These are phyloP conservation scores for Eurosta solidaginis DNA, from an alignment of 1,140 invertebrate species.

Conservation along the genomic window DNA sequence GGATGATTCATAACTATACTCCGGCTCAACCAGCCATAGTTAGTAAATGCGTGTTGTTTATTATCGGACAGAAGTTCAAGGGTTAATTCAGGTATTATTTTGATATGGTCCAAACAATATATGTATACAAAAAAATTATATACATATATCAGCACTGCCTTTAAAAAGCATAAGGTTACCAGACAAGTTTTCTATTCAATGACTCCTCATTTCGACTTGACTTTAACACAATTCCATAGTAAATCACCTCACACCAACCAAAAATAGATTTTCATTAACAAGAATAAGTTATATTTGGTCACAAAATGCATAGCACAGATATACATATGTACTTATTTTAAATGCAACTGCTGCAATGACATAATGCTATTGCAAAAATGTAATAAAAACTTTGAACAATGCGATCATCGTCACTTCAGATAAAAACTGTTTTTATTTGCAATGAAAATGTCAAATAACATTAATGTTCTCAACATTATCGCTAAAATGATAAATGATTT, in stretches of 20 bases:
- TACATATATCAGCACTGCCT: background rate
- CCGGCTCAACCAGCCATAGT: too few relatives aligned
- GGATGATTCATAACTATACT: too few relatives aligned
- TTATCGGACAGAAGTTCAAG: too few relatives aligned
- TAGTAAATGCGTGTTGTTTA: too few relatives aligned
- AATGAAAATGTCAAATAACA: constrained; percentile 15
- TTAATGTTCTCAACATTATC: background rate
- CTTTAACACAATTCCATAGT: background rate
- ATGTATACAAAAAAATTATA: background rate
- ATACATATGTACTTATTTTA: background rate
- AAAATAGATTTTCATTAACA: constrained; percentile 20
- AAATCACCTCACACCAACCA: constrained; percentile 14
- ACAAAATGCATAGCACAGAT: constrained; percentile 7
- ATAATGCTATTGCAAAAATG: background rate
- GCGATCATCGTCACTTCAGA: background rate
- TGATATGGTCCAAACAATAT: background rate
- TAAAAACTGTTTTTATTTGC: background rate
- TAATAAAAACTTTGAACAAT: background rate
- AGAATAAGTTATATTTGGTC: background rate
- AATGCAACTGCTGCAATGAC: background rate
- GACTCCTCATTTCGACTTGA: background rate
- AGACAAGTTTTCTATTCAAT: background rate
- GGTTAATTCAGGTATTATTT: too few relatives aligned
- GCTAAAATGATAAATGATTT: background rate
- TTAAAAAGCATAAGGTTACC: background rate